phyloP scores from a whole-genome alignment of 2,113 vertebrate genomes.

The Empidonax alnorum region DNA sequence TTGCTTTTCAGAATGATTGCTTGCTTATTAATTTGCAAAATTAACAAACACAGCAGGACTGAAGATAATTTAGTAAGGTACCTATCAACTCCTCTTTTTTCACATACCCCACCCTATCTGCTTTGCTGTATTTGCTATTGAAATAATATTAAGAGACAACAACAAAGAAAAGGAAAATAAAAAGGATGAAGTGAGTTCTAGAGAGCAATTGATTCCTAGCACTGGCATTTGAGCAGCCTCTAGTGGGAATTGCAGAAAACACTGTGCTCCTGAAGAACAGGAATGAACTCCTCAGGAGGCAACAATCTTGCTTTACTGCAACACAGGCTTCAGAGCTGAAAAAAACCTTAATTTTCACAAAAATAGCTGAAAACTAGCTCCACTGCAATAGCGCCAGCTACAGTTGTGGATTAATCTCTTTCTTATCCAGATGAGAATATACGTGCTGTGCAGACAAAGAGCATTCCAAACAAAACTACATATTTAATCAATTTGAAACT shows the following conservation, averaged over 20 bases:
- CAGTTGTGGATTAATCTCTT: neutral
- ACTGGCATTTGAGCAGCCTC: slow-evolving; percentile 68
- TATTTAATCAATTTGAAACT: neutral
- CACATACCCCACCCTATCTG: neutral
- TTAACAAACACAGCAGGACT: neutral
- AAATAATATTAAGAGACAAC: neutral
- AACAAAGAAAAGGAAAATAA: slow-evolving; percentile 17
- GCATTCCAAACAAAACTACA: neutral
- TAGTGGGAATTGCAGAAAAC: slow-evolving; percentile 65
- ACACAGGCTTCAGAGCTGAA: neutral
- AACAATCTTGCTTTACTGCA: neutral
- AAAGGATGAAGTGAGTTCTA: neutral
- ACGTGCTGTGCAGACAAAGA: neutral
- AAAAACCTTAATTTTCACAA: neutral
- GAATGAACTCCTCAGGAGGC: neutral
- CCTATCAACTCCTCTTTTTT: neutral
- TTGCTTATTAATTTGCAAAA: slow-evolving; percentile 12
- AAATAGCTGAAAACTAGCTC: neutral
- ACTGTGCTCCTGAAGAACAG: neutral
- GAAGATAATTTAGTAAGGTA: neutral
- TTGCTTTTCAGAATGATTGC: slow-evolving; percentile 29
- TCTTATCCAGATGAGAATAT: neutral
- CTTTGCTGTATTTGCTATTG: neutral
- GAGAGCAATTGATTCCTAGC: neutral
- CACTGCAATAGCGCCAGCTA: neutral